These are phyloP conservation scores for Hyposoter dolosus DNA, from an alignment of 2,888 invertebrate genomes.

Conservation along the genomic window DNA sequence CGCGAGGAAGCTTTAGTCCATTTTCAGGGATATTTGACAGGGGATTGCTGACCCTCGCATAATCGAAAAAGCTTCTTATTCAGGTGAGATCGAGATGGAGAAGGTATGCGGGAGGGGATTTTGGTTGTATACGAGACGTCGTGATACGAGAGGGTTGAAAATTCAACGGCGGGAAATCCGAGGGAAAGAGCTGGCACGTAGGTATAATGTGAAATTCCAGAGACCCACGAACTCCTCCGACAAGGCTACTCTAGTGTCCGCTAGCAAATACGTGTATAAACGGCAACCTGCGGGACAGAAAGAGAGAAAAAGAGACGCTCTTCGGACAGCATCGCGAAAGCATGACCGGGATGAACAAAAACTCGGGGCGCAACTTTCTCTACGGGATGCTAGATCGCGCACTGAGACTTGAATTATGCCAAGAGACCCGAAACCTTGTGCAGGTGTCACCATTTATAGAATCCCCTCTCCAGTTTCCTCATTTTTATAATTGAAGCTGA, in stretches of 20 bases:
- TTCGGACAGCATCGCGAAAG: slow-evolving; percentile 59
- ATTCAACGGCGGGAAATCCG: slow-evolving; percentile 84
- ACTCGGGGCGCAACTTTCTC: slow-evolving; percentile 53
- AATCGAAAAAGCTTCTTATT: slow-evolving; percentile 63
- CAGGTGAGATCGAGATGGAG: slow-evolving; percentile 24
- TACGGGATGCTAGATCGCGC: slow-evolving; percentile 41
- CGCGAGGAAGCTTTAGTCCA: slow-evolving; percentile 5
- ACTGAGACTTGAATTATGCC: slow-evolving; percentile 72
- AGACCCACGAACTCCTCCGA: slow-evolving; percentile 81
- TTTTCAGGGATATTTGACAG: slow-evolving; percentile 19
- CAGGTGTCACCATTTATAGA: slow-evolving; percentile 71
- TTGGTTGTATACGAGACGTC: slow-evolving; percentile 10
- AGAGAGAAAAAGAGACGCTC: slow-evolving; percentile 27
- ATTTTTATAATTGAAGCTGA: slow-evolving; percentile 76
- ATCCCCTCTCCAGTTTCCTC: slow-evolving; percentile 64
- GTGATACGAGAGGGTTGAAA: slow-evolving; percentile 83
- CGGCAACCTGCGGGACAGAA: slow-evolving; percentile 35
- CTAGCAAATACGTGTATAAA: slow-evolving; percentile 85
- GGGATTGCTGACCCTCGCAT: slow-evolving; percentile 22
- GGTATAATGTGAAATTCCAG: slow-evolving; percentile 74
- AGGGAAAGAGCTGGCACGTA: slow-evolving; percentile 56
- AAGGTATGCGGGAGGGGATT: background rate
- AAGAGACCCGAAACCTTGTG: slow-evolving; percentile 67
- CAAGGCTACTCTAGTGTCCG: slow-evolving; percentile 84
- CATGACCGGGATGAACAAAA: slow-evolving; percentile 47